Evolutionary conservation across 2,797 vertebrate genomes (phyloP).

Genomic region (Gymnoscopelus microlampas): DNA sequence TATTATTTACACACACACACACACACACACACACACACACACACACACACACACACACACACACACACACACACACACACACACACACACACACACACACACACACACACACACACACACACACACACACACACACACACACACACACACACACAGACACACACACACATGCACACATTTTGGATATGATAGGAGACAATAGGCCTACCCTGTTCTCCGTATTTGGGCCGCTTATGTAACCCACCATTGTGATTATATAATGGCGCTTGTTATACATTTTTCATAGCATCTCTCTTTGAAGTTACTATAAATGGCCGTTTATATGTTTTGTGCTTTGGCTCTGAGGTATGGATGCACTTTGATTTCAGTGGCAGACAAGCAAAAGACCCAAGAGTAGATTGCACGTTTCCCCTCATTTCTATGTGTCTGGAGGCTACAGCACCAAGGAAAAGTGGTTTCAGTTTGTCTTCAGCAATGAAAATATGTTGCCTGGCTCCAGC

Average conservation of each 20-base stretch:
- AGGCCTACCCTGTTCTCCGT: conserved; percentile 39
- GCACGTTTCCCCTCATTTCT: conserved; percentile 13
- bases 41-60: not conserved
- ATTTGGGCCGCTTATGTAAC: conserved; percentile 75
- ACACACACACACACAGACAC: not conserved
- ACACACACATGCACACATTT: conserved; percentile 15
- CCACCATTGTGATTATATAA: conserved; percentile 65
- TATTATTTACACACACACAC: conserved; percentile 11
- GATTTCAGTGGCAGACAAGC: conserved; percentile 52
- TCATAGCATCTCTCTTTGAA: conserved; percentile 72
- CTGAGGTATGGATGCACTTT: conserved; percentile 45
- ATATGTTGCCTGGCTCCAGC: conserved; percentile 9
- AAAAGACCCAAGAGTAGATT: conserved; percentile 39
- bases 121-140: not conserved
- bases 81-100: not conserved
- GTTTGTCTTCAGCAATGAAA: conserved; percentile 43
- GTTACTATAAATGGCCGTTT: conserved; percentile 76
- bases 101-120: not conserved
- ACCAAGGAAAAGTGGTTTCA: conserved; percentile 40
- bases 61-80: not conserved
- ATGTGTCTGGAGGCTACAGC: conserved; percentile 38
- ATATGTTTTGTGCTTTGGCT: conserved; percentile 68
- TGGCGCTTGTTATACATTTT: conserved; percentile 65
- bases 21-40: not conserved
- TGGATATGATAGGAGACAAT: conserved; percentile 51